Percentiles rank a stretch among this genome's conserved stretches.
These are phyloP conservation scores for Tenthredo scrophulariae DNA, from an alignment of 2,888 invertebrate genomes.

Conservation along the genomic window DNA sequence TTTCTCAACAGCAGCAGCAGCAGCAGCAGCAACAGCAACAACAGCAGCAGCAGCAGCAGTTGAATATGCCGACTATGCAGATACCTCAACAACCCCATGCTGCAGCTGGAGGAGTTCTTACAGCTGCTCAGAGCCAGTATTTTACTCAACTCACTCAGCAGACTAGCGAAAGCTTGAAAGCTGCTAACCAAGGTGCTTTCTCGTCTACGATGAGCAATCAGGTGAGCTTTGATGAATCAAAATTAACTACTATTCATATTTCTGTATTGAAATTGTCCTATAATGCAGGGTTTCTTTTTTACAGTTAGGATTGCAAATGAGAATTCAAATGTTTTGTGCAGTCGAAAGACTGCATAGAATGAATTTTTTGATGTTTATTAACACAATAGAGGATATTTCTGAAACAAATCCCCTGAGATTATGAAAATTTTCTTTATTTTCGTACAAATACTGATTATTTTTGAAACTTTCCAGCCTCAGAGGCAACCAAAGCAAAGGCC, in stretches of 20 bases:
- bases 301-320: no score
- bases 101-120: slow-evolving; percentile 76
- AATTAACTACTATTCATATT: not conserved
- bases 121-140: slow-evolving; percentile 82
- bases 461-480: slow-evolving; percentile 65
- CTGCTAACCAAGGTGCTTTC: slow-evolving; percentile 76
- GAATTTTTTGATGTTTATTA: no score
- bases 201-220: slow-evolving; percentile 72
- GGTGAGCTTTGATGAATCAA: slow-evolving; percentile 60
- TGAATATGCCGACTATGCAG: slow-evolving; percentile 73
- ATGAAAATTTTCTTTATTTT: not conserved
- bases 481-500: slow-evolving; percentile 74
- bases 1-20: slow-evolving; percentile 69
- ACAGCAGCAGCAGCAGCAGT: slow-evolving; percentile 64
- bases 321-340: not conserved
- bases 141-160: slow-evolving; percentile 82
- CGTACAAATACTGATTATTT: not conserved
- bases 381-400: no score
- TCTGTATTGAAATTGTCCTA: not conserved
- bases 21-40: slow-evolving; percentile 67
- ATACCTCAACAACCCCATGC: slow-evolving; percentile 77
- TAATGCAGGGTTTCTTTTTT: not conserved
- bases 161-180: slow-evolving; percentile 80
- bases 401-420: not conserved
- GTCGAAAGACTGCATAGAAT: not conserved